These are phyloP conservation scores for Conchocele bisecta DNA, from an alignment of 2,888 invertebrate genomes.

Conservation along the genomic window DNA sequence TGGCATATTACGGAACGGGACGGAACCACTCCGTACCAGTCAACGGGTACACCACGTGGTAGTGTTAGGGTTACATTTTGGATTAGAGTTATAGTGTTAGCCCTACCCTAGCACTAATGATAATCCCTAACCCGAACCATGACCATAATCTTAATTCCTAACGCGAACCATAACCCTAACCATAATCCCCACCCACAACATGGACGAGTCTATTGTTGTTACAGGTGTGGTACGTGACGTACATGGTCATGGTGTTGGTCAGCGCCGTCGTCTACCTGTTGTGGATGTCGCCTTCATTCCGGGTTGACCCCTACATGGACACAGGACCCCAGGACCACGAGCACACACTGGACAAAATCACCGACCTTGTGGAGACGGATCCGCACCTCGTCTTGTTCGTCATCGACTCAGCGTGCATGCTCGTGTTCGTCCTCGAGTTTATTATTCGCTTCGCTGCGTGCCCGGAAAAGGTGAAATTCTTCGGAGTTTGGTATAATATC, in stretches of 20 bases:
- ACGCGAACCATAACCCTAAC: no score
- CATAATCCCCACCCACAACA: no score
- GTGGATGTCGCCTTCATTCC: background rate
- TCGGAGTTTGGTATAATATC: background rate
- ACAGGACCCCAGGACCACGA: background rate
- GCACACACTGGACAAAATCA: background rate
- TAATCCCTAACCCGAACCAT: no score
- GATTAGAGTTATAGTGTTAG: no score
- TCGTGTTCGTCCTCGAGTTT: background rate
- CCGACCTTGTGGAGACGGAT: background rate
- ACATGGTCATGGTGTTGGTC: background rate
- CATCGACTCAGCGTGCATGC: background rate
- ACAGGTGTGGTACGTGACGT: background rate
- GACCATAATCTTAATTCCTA: no score
- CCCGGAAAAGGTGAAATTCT: background rate
- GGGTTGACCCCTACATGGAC: background rate
- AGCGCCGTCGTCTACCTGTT: background rate
- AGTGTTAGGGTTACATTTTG: no score
- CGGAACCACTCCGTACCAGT: no score
- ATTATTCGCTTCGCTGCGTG: background rate
- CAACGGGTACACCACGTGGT: no score
- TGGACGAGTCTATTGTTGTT: background rate
- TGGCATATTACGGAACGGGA: no score
- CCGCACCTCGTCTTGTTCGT: background rate
- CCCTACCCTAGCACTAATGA: no score